Evolutionary conservation across 2,797 vertebrate genomes (phyloP), one percentile per base, ranked within the genome.

Genomic region (Rhinophrynus dorsalis): DNA sequence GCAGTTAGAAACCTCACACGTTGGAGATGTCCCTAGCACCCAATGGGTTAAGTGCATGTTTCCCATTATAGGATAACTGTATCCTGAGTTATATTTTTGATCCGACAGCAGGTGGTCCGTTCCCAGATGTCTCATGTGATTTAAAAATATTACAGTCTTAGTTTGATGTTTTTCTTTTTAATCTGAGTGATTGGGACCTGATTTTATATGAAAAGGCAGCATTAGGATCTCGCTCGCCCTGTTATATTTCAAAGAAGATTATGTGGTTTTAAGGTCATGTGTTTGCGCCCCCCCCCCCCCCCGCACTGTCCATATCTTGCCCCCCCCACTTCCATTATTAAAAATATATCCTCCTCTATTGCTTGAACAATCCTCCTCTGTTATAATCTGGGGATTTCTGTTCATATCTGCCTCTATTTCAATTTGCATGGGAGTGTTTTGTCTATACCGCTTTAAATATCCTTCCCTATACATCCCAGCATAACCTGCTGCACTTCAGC

Each of bases 231-330:
- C 86, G 88, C 68, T 85, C 55, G 85, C 82, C 82, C 78, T 88
- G 90, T 91, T 94, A 93, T 94, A 92, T 87, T 86, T 90, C 86
- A 89, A 92, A 93, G 90, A 84, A 94, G 94, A 95, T 96, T 95
- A 95, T 91, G 81, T 85, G 91, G 92, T 87, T 93, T 95, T 95
- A 94, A 92, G 87, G 90, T 93, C 85, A 82, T 82, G 90, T 78
- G 83, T 92, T 90, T 93, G 90, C 90, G 92, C 86, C 89, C 81
- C 86, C 90, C 82, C 86, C 92, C 48, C 27, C 2, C 27, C 33
- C 47, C 26, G n/a, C 33, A 48, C 60, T 45, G 68, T 57, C 68
- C 42, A 63, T 63, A 71, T 63, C 58, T 63, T 95, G 88, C 92
- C 93, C 79, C 83, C 89, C 48, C 33, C 90, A 91, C 86, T 87